These are phyloP conservation scores for Perdita meconis DNA, from an alignment of 2,888 invertebrate genomes.

Conservation along the genomic window DNA sequence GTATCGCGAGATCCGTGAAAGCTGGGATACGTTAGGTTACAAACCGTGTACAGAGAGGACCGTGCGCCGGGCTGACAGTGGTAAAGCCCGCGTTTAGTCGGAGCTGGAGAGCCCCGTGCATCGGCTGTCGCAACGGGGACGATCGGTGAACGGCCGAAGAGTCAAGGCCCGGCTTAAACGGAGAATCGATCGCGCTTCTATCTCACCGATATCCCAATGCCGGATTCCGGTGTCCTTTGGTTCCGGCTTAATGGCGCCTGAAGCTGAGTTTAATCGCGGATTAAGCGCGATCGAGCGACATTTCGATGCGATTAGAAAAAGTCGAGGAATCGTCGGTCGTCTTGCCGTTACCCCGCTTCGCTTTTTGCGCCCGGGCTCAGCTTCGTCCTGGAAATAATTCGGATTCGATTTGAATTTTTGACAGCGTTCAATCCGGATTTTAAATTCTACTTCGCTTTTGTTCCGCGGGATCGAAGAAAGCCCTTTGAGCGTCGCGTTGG, in stretches of 20 bases:
- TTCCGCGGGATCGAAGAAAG: too few relatives aligned
- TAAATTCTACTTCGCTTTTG: slow-evolving; percentile 1
- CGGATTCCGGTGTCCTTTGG: slow-evolving; percentile 79
- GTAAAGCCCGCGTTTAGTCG: slow-evolving; percentile 73
- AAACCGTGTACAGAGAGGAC: slow-evolving; percentile 33
- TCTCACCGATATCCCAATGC: slow-evolving; percentile 72
- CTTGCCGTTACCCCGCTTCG: slow-evolving; percentile 1
- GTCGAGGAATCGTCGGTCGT: slow-evolving; percentile 10
- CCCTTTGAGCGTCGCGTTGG: slow-evolving; percentile 12
- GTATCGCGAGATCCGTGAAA: slow-evolving; percentile 44
- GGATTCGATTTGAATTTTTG: too few relatives aligned
- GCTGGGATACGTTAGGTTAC: slow-evolving; percentile 43
- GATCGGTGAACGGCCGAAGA: slow-evolving; percentile 75
- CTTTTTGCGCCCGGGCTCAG: too few relatives aligned
- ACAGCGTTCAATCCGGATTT: too few relatives aligned
- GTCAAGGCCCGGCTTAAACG: slow-evolving; percentile 77
- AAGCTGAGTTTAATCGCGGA: slow-evolving; percentile 81
- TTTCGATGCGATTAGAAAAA: slow-evolving; percentile 73
- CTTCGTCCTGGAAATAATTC: too few relatives aligned
- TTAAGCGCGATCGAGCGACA: slow-evolving; percentile 75
- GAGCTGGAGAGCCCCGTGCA: slow-evolving; percentile 23
- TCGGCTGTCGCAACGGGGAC: slow-evolving; percentile 31
- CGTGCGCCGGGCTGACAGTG: slow-evolving; percentile 64
- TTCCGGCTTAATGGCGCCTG: slow-evolving; percentile 81
- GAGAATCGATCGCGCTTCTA: slow-evolving; percentile 79